Evolutionary conservation across 2,888 invertebrate species (phyloP).

Genomic region (Plagodis pulveraria): DNA sequence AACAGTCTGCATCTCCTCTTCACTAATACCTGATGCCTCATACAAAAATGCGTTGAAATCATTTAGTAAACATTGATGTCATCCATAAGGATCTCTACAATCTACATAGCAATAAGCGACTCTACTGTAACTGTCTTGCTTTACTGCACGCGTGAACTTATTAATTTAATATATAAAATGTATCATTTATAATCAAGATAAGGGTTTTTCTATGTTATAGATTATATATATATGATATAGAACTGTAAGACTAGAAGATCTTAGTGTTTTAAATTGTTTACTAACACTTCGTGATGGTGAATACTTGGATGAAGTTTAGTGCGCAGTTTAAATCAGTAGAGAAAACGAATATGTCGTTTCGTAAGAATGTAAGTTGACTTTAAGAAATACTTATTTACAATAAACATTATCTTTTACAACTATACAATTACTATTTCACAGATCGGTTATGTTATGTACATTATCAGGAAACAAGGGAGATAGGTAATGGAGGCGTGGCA

Average conservation of each 20-base stretch:
- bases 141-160: slow-evolving; percentile 16
- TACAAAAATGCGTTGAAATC: slow-evolving; percentile 25
- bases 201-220: too few species aligned
- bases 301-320: slow-evolving; percentile 13
- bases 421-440: too few species aligned
- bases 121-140: slow-evolving; percentile 3
- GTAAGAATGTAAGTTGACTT: background rate
- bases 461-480: too few species aligned
- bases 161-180: background rate
- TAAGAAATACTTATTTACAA: too few species aligned
- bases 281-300: slow-evolving; percentile 8
- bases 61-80: slow-evolving; percentile 39
- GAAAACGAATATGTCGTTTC: background rate
- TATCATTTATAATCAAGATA: background rate
- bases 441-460: too few species aligned
- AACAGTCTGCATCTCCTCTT: too few species aligned
- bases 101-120: slow-evolving; percentile 20
- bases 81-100: slow-evolving; percentile 17
- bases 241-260: too few species aligned
- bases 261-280: too few species aligned
- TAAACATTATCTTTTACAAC: too few species aligned
- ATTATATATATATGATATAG: too few species aligned
- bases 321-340: slow-evolving; percentile 8
- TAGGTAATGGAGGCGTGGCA: too few species aligned
- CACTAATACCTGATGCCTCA: slow-evolving; percentile 9